A percentile compares a stretch with the other conserved stretches of the same genome.
phyloP scores from a whole-genome alignment of 2,113 vertebrate species.

The Tachycineta bicolor region DNA sequence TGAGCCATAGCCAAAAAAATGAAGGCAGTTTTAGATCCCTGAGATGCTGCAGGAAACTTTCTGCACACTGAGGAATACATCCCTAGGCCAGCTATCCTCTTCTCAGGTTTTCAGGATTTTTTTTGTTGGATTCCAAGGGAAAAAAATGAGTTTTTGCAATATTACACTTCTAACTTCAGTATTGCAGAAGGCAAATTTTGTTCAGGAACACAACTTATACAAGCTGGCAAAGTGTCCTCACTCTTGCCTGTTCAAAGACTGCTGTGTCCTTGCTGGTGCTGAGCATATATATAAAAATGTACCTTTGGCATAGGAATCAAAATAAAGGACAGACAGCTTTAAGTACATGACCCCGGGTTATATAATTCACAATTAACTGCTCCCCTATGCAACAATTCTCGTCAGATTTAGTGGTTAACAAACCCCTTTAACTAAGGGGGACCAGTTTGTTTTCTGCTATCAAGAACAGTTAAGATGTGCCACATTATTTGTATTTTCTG shows the following conservation, averaged over 20 bases:
- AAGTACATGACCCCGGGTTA: not conserved
- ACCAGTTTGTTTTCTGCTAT: not conserved
- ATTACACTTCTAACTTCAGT: not conserved
- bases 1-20: not conserved
- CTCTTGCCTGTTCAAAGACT: not conserved
- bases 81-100: not conserved
- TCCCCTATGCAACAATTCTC: not conserved
- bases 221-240: not conserved
- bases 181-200: not conserved
- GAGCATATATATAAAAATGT: not conserved
- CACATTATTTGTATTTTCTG: not conserved
- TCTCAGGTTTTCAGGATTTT: not conserved
- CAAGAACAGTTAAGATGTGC: not conserved
- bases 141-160: not conserved
- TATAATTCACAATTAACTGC: not conserved
- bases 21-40: not conserved
- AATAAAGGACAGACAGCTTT: not conserved
- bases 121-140: not conserved
- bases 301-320: not conserved
- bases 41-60: not conserved
- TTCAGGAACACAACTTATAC: not conserved
- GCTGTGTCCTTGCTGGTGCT: accelerated
- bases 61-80: not conserved
- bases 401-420: not conserved
- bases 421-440: not conserved